Conservation (phyloP, 2,113 vertebrate species). For the Rhynchopsitta pachyrhyncha region DNA sequence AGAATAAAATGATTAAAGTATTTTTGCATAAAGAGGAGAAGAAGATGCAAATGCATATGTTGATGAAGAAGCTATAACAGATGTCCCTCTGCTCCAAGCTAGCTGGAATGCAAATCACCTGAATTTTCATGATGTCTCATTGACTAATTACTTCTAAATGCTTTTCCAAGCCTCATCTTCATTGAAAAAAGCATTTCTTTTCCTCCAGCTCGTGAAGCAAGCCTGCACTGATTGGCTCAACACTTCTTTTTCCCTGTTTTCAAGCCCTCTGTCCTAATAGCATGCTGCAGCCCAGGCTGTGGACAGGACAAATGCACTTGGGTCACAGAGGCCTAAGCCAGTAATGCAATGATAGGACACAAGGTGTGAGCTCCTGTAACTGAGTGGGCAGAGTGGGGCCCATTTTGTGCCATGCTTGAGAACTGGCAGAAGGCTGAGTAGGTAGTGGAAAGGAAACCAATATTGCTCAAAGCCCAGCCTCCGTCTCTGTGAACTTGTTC, state of each 20-base stretch:
- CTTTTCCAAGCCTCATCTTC: neutral
- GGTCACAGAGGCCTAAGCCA: neutral
- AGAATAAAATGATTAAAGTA: neutral
- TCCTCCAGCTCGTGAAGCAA: neutral
- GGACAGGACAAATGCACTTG: neutral
- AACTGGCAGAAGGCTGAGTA: neutral
- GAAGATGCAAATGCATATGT: neutral
- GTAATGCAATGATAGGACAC: neutral
- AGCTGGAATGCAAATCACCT: slow-evolving; percentile 26
- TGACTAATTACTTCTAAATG: neutral
- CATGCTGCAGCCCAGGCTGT: neutral
- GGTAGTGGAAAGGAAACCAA: neutral
- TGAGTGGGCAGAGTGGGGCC: neutral
- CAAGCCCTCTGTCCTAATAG: neutral
- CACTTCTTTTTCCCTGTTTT: neutral
- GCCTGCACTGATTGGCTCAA: neutral
- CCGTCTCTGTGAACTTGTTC: neutral
- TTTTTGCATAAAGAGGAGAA: neutral
- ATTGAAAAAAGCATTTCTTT: neutral
- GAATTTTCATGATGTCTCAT: neutral
- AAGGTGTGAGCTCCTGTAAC: neutral
- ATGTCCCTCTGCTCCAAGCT: neutral
- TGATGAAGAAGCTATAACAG: neutral
- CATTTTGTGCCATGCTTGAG: neutral
- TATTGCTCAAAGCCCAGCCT: neutral